Evolutionary conservation across 2,888 invertebrate species (phyloP), one percentile per base, ranked within the genome.

Genomic region (Tipula confusa): DNA sequence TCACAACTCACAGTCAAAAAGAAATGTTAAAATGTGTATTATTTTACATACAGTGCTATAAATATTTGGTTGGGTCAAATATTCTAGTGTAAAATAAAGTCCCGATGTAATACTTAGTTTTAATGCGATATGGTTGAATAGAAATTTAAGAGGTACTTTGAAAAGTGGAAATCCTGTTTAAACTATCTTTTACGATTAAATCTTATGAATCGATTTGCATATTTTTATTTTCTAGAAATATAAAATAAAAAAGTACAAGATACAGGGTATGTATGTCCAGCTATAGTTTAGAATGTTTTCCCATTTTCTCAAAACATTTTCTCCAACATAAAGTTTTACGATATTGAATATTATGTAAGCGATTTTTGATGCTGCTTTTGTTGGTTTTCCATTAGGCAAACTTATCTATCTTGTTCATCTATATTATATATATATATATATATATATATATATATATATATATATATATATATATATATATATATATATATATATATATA

Each of bases 121-220:
- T 9, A 64, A 64, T 24, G 64, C 9, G 24, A 24, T 64, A 64
- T 7, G 64, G 24, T 24, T 0, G 18, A 15, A 43, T n/a, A 43
- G n/a, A 43, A 15, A 15, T 15, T 43, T 43, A 43, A 18, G 9
- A 24, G 24, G 64, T n/a, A 64, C 24, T 24, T 64, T 24, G 64
- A 24, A 64, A 48, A 48, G 7, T 18, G 1, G 18, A 18, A 4
- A 64, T 24, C 64, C 43, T 15, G n/a, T 43, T 43, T 64, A 31
- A 64, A 64, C 64, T n/a, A n/a, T n/a, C 64, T 24, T 64, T 64
- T 64, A 64, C 64, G 64, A 64, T 64, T 24, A 64, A 64, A 64
- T 64, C 64, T 24, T 64, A 64, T 64, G 64, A 64, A 7, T 9
- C 64, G 24, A n/a, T n/a, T n/a, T 64, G 3, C 18, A 24, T 24